Base-by-base conservation (phyloP, 2,113 vertebrate species). In the Oryzias celebensis region DNA sequence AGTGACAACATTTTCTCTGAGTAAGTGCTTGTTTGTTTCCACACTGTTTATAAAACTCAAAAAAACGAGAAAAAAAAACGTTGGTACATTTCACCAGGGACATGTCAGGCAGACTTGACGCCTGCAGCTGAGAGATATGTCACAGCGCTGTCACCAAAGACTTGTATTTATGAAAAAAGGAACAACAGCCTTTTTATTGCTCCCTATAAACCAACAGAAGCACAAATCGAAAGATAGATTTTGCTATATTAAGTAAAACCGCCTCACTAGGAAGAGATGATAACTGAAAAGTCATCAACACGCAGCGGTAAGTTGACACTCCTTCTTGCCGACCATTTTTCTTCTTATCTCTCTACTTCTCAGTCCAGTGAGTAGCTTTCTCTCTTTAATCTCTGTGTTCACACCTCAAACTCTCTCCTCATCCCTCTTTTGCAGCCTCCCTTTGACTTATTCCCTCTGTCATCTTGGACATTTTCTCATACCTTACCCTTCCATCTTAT, bases 151-250 rank as follows among this genome's bases (percentile, higher is more conserved):
- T 79, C 84, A 75, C 65, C 14, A 6, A 55, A 36, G 62, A 71
- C 56, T 56, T 44, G 4, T 50, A 71, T 83, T 82, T 80, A 62
- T 73, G 60, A 76, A 73, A 73, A 65, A 53, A 72, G 72, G 46
- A 71, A 66, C 81, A 81, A 75, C 71, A 24, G 64, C 62, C 62
- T 56, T 78, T 85, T 76, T 83, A 81, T 78, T 81, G 68, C 56
- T 8, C 54, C 70, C 77, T 55, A 68, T 78, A 77, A 78, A 77
- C 51, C 52, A 71, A 69, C 71, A 65, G 65, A 68, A 68, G 75
- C 26, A 22, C 77, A 73, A 64, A 60, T 2, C 1, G 52, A 61
- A 65, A 85, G 78, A 58, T 65, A 63, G 61, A 77, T 54, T 6
- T 22, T n/a, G 62, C 50, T 77, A 66, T 71, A 65, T 59, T 23